Base-by-base conservation (phyloP, 1,140 invertebrate genomes). In the Diabrotica virgifera region DNA sequence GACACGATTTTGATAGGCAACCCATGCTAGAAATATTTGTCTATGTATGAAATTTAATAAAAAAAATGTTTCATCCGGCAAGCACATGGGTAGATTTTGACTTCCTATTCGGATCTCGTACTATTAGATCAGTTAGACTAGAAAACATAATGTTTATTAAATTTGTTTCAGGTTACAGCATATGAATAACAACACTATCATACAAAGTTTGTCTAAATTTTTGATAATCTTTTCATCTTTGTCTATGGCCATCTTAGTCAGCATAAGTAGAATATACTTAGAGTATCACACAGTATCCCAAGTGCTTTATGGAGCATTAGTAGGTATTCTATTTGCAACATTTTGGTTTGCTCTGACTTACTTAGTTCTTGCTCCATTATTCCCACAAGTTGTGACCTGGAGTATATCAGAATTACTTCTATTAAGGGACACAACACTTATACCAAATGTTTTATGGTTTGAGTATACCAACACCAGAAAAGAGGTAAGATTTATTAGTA, bases 391-490 rank as follows among this genome's bases (percentile, higher is more conserved):
- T 70, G 91, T 91, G 37, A 86, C 90, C 73, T 91, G 93, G 87
- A 90, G 86, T 81, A 82, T 94, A 74, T 93, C 91, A 62, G 94
- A 96, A 82, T 87, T 93, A 76, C 79, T 96, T 64, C 86, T 96
- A 80, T 80, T 97, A 65, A 83, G 94, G 70, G 95, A 96, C 74
- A 94, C 93, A 53, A 94, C 94, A 6, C 80, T 96, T 36, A 97
- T 97, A 78, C 95, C 94, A 10, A 96, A 97, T 77, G 90, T 96
- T 6, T 78, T 96, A 62, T 96, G 94, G 93, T 97, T 97, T 77
- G 94, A 96, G 76, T 97, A 96, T 77, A 94, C 91, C n/a, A 92
- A 89, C 59, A 89, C 90, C 57, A 80, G 93, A 65, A 88, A 90
- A 72, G 93, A 95, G 78, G 87, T 46, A 46, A 46, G 40, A 8